These are phyloP conservation scores for Xestoiulus laeticollis DNA, from an alignment of 2,888 invertebrate genomes.

Conservation along the genomic window DNA sequence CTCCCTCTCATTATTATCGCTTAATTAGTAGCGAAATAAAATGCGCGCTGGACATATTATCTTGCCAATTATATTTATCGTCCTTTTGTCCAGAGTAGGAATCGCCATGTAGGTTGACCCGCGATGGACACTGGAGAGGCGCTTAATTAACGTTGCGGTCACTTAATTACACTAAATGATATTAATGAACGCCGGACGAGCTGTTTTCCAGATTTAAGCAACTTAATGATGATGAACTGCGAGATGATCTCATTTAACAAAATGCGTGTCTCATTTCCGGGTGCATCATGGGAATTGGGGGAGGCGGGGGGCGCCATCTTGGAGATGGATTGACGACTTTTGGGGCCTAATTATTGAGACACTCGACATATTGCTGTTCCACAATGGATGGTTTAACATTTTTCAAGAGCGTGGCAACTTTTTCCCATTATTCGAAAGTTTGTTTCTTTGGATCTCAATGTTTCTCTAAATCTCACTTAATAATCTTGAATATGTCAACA, in stretches of 20 bases:
- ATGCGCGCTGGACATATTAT: conserved; percentile 5
- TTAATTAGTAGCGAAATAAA: conserved; percentile 26
- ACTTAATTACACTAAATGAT: conserved; percentile 38
- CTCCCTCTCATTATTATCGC: not conserved
- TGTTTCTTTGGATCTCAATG: too few species aligned
- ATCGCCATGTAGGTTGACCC: not conserved
- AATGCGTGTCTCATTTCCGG: not conserved
- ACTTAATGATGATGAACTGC: conserved; percentile 47
- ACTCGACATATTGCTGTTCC: too few species aligned
- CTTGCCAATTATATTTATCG: not conserved
- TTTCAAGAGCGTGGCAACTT: too few species aligned
- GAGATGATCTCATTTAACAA: conserved; percentile 24
- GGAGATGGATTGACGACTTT: not conserved
- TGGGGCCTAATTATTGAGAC: too few species aligned
- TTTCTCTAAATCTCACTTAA: too few species aligned
- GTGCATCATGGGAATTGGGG: not conserved
- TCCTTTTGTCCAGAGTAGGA: not conserved
- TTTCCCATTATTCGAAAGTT: too few species aligned
- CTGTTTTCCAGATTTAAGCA: conserved; percentile 6
- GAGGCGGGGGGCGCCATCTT: not conserved
- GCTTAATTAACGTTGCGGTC: conserved; percentile 35
- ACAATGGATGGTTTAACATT: too few species aligned
- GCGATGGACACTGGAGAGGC: conserved; percentile 8
- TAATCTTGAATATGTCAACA: too few species aligned
- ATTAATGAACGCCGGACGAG: conserved; percentile 29